phyloP scores from a whole-genome alignment of 2,113 vertebrate genomes.

The Catagonus wagneri region DNA sequence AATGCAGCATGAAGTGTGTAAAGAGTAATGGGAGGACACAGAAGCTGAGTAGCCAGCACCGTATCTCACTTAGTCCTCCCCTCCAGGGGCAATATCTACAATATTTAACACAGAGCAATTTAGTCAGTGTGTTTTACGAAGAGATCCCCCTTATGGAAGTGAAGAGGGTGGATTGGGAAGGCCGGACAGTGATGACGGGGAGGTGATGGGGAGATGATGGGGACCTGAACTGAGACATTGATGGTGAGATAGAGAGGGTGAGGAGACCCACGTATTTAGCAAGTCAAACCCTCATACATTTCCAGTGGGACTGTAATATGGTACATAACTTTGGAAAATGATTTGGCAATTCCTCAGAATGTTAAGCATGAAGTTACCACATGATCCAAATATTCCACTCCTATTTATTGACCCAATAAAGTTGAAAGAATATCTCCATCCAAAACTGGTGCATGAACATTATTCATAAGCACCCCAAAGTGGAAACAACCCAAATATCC shows the following conservation, averaged over 20 bases:
- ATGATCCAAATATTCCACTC: background rate
- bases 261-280: background rate
- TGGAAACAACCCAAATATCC: background rate
- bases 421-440: background rate
- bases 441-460: background rate
- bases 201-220: background rate
- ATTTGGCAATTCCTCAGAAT: background rate
- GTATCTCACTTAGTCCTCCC: background rate
- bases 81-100: background rate
- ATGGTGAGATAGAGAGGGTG: background rate
- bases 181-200: background rate
- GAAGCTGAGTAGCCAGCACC: background rate
- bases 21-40: too few relatives aligned
- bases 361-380: background rate
- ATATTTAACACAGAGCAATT: background rate
- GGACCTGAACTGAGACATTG: background rate
- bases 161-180: background rate
- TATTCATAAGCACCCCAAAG: background rate
- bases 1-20: background rate
- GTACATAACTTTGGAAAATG: background rate
- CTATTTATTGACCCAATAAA: background rate
- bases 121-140: background rate
- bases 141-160: background rate
- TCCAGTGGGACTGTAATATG: background rate
- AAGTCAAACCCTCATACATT: background rate